These are phyloP conservation scores for Drosophila punjabiensis DNA, from an alignment of 1,140 invertebrate genomes.

Conservation along the genomic window DNA sequence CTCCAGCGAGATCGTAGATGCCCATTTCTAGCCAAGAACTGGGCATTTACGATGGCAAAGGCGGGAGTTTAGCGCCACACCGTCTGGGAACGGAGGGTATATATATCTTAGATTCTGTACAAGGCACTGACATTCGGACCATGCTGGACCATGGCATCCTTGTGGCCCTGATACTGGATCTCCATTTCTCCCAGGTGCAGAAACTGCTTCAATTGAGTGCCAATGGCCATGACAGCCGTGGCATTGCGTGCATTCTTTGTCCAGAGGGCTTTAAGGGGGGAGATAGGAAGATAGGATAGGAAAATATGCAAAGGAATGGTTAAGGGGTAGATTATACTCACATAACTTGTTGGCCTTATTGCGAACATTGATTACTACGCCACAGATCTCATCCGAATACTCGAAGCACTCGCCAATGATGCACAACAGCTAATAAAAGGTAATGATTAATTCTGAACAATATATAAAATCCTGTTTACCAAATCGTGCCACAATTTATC, in stretches of 20 bases:
- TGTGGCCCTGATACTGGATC: conserved; percentile 92
- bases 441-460: not conserved
- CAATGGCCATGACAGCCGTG: conserved; percentile 92
- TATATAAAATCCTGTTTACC: conserved; percentile 86
- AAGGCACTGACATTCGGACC: conserved; percentile 93
- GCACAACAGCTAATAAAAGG: conserved; percentile 89
- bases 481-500: conserved; percentile 98
- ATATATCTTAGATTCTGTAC: conserved; percentile 85
- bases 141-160: conserved; percentile 93
- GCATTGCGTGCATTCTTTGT: conserved; percentile 92
- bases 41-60: conserved; percentile 47
- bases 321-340: conserved; percentile 35
- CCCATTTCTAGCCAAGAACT: conserved; percentile 49
- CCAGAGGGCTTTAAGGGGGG: conserved; percentile 90
- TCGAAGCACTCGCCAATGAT: conserved; percentile 99
- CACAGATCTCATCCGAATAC: conserved; percentile 96
- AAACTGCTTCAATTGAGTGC: conserved; percentile 94
- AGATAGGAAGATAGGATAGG: conserved; percentile 15
- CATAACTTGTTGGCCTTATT: conserved; percentile 95
- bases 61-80: not conserved
- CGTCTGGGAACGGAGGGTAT: not conserved
- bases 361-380: conserved; percentile 97
- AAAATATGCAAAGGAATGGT: not conserved
- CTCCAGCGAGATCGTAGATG: conserved; percentile 46
- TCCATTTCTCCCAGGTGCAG: conserved; percentile 86